phyloP scores from a whole-genome alignment of 2,797 vertebrate genomes.

The Anguilla pacifica region DNA sequence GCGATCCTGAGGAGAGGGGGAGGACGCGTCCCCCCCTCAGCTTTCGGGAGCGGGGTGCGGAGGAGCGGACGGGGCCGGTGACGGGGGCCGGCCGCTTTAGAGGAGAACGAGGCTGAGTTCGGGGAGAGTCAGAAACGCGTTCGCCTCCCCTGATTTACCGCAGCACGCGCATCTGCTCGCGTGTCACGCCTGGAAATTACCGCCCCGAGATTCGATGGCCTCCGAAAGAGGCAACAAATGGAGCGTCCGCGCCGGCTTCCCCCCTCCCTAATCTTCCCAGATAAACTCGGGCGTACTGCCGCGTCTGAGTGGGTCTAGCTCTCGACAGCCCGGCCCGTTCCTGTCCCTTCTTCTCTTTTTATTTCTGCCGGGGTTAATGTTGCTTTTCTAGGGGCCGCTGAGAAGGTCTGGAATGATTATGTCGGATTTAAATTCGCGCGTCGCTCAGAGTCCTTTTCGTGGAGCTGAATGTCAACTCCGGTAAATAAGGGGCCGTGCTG shows the following conservation, averaged over 20 bases:
- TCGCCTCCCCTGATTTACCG: neutral
- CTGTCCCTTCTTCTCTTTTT: neutral
- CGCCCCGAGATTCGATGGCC: neutral
- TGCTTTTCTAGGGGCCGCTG: neutral
- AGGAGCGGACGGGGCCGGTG: neutral
- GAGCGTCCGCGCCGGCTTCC: neutral
- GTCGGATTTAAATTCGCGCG: neutral
- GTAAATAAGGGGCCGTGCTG: neutral
- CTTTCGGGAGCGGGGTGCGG: neutral
- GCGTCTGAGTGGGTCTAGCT: neutral
- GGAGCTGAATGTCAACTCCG: neutral
- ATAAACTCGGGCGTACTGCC: neutral
- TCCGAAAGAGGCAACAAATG: neutral
- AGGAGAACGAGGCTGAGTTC: neutral
- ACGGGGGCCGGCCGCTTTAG: neutral
- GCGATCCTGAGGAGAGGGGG: neutral
- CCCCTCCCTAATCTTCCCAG: neutral
- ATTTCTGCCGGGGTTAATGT: neutral
- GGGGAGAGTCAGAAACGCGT: neutral
- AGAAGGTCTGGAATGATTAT: neutral
- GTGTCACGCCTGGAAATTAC: neutral
- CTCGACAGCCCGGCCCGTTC: neutral
- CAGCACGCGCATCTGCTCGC: neutral
- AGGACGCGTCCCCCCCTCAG: neutral
- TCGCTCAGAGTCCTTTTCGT: neutral